Percentiles rank a stretch among this genome's conserved stretches.
Conservation (phyloP, 1,140 invertebrate genomes). For the Cyrtorhinus lividipennis region DNA sequence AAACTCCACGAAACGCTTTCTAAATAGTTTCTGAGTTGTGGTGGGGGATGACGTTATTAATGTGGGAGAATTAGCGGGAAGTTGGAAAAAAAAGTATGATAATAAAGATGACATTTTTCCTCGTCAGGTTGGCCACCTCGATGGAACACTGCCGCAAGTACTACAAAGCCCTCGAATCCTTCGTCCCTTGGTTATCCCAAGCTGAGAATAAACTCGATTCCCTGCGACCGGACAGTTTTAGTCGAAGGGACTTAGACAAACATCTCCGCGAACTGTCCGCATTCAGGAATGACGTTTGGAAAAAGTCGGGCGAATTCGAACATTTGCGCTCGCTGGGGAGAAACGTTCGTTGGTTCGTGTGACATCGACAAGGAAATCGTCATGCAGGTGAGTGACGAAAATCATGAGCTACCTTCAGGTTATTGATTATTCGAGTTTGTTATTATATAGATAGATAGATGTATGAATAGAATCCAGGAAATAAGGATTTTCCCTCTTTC, state of each 20-base stretch:
- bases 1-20: too few species aligned
- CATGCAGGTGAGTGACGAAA: constrained; percentile 52
- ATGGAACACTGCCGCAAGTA: constrained; percentile 84
- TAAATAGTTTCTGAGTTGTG: too few species aligned
- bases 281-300: constrained; percentile 79
- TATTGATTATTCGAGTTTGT: too few species aligned
- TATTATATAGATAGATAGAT: too few species aligned
- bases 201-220: constrained; percentile 71
- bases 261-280: constrained; percentile 78
- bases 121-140: constrained; percentile 6
- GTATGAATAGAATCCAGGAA: too few species aligned
- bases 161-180: constrained; percentile 63
- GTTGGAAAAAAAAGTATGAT: too few species aligned
- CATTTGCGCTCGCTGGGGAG: constrained; percentile 68
- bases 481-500: too few species aligned
- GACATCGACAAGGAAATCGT: constrained; percentile 84
- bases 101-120: too few species aligned
- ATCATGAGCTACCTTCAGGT: too few species aligned
- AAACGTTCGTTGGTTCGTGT: constrained; percentile 68
- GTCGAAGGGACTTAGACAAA: constrained; percentile 71
- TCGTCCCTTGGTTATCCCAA: constrained; percentile 74
- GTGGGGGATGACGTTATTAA: too few species aligned
- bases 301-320: constrained; percentile 82
- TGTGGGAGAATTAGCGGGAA: too few species aligned
- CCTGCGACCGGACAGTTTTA: constrained; percentile 63